phyloP scores from a whole-genome alignment of 2,888 invertebrate species.

The Pasiphila rectangulata region DNA sequence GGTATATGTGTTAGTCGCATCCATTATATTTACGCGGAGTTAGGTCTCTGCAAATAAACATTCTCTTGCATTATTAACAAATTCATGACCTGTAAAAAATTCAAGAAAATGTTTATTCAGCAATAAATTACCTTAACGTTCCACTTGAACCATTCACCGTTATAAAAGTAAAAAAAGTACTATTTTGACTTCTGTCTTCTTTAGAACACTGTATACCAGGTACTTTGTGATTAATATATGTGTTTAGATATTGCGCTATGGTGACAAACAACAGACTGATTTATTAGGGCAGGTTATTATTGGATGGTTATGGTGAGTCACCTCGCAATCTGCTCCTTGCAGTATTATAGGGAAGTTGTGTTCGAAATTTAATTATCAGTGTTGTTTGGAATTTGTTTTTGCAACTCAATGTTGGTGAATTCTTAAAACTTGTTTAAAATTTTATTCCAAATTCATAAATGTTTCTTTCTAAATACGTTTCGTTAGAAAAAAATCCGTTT shows the following conservation, averaged over 20 bases:
- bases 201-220: conserved; percentile 71
- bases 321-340: conserved; percentile 53
- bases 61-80: too few relatives aligned
- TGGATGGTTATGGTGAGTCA: conserved; percentile 37
- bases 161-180: conserved; percentile 30
- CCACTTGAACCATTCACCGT: conserved; percentile 15
- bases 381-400: conserved; percentile 7
- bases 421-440: neutral
- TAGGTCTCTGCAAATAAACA: neutral
- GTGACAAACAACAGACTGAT: conserved; percentile 67
- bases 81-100: neutral
- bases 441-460: too few relatives aligned
- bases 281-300: conserved; percentile 52
- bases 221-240: conserved; percentile 65
- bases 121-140: neutral
- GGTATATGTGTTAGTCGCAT: neutral
- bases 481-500: neutral
- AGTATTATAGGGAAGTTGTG: conserved; percentile 64
- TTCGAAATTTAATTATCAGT: conserved; percentile 27
- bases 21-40: neutral
- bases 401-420: neutral
- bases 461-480: neutral
- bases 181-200: conserved; percentile 59
- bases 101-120: neutral
- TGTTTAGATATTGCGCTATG: conserved; percentile 58